Percentiles rank a stretch among this genome's conserved stretches.
These are phyloP conservation scores for Spinibarbus caldwelli DNA, from an alignment of 2,797 vertebrate species.

Conservation along the genomic window DNA sequence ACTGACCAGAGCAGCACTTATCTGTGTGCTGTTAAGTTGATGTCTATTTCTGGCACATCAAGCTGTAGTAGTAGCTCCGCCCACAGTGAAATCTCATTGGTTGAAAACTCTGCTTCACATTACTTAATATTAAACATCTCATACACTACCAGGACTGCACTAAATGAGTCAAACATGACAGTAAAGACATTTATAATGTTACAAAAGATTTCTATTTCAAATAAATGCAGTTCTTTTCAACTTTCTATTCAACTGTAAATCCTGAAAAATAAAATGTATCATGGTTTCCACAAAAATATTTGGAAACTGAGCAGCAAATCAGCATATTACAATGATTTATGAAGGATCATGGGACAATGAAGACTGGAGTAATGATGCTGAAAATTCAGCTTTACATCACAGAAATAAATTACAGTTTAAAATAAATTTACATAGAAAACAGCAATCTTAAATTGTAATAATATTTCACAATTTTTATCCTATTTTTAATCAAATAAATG, in stretches of 20 bases:
- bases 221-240: neutral
- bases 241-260: neutral
- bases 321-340: neutral
- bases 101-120: neutral
- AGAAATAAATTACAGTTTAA: neutral
- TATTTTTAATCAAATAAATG: neutral
- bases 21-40: neutral
- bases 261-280: neutral
- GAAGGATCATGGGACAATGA: neutral
- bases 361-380: neutral
- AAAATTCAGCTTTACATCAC: neutral
- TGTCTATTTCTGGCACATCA: conserved; percentile 1
- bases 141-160: neutral
- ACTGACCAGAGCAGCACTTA: neutral
- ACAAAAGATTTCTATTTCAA: neutral
- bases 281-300: neutral
- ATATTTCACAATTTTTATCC: neutral
- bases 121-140: neutral
- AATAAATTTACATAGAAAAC: neutral
- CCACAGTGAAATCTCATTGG: neutral
- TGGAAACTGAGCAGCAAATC: neutral
- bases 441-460: neutral
- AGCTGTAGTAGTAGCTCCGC: neutral
- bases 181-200: neutral
- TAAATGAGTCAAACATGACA: neutral